A percentile compares a stretch with the other conserved stretches of the same genome.
phyloP scores from a whole-genome alignment of 2,888 invertebrate genomes.

The Acrocyrtus sp. region DNA sequence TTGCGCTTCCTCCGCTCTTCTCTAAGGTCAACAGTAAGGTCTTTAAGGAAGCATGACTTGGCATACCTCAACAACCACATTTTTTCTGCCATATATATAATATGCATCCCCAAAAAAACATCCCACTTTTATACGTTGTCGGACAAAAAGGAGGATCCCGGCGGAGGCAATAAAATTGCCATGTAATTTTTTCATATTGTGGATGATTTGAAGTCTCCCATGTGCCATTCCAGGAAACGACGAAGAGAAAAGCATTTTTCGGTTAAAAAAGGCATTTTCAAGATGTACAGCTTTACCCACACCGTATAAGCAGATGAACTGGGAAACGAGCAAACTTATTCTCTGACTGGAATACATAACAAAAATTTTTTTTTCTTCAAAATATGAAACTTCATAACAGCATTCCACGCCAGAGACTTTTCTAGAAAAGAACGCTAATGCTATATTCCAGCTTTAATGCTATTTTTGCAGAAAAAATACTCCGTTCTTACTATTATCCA shows the following conservation, averaged over 20 bases:
- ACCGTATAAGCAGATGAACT: background rate
- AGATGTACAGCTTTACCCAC: background rate
- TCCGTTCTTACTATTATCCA: too few species aligned
- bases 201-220: conserved; percentile 46
- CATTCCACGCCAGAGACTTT: background rate
- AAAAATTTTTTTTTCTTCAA: conserved; percentile 3
- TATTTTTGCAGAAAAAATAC: too few species aligned
- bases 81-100: too few species aligned
- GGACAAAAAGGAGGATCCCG: too few species aligned
- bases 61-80: too few species aligned
- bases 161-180: conserved; percentile 46
- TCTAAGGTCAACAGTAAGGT: too few species aligned
- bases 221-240: conserved; percentile 20
- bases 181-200: conserved; percentile 52
- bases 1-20: too few species aligned
- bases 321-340: background rate
- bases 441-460: too few species aligned
- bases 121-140: too few species aligned
- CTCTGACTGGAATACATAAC: conserved; percentile 45
- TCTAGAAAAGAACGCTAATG: too few species aligned
- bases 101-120: too few species aligned
- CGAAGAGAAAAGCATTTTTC: conserved; percentile 13
- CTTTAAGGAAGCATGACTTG: too few species aligned
- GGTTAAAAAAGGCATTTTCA: conserved; percentile 3
- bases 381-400: conserved; percentile 14